Base-by-base conservation (phyloP, 92 coral and sea anemone species). In the Palythoa heliodiscus region DNA sequence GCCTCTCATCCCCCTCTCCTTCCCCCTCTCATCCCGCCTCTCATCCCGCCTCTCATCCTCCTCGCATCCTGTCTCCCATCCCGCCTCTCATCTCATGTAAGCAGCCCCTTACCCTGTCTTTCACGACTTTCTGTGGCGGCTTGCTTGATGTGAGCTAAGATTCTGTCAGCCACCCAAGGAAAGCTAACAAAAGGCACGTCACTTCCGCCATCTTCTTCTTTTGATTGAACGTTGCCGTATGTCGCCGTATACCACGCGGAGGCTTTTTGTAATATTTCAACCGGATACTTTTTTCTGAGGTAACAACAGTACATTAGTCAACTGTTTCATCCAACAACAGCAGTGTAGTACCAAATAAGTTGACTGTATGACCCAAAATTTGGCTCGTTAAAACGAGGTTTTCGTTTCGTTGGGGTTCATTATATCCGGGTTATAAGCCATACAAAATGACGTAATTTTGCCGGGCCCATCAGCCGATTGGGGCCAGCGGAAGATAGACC, bases 171-270 rank as follows among this genome's bases (percentile, higher is more conserved):
- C 13, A 93, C 92, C 97, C 97, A 93, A 0, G 97, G 97, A 70
- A 93, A 93, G 66, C 97, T 93, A 16, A 89, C 19, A 4, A 93
- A 72, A 15, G 50, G 66, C 37, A 60, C 55, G 37, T 73, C 89
- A 69, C 75, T 86, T 13, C 87, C 78, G 38, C 78, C 66, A 19
- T 90, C 87, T 52, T 57, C 78, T 8, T 73, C 61, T n/a, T 25
- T 61, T 25, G 63, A 29, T 52, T 75, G 57, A 16, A 29, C 7
- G 20, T 63, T 78, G 53, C 78, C 83, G 85, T 95, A 95, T 0
- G 98, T 89, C 14, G 86, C 93, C 72, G 86, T 73, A 63, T 95
- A 95, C 98, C 98, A 95, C 7, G 98, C 98, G 11, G 98, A 95
- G 0, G 98, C 98, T 83, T 95, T 95, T 79, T 52, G 60, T 76